phyloP scores from a whole-genome alignment of 2,888 invertebrate genomes.

The Rhingia campestris region DNA sequence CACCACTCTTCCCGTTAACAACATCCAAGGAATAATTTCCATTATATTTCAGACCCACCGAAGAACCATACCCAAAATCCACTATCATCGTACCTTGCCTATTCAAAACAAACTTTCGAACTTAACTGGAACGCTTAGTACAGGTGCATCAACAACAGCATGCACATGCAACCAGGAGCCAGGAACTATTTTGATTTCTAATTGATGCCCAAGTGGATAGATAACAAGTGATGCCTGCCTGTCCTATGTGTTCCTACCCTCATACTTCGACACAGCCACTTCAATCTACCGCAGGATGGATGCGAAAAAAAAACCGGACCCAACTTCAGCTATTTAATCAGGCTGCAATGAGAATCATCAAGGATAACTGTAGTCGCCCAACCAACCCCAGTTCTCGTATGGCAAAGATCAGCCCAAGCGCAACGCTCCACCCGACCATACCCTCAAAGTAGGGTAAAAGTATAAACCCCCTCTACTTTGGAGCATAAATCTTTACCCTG shows the following conservation, averaged over 20 bases:
- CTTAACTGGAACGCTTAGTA: constrained; percentile 58
- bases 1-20: constrained; percentile 31
- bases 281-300: constrained; percentile 61
- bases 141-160: constrained; percentile 68
- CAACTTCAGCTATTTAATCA: constrained; percentile 66
- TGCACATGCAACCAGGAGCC: constrained; percentile 37
- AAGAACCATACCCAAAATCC: background rate
- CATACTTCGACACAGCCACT: constrained; percentile 48
- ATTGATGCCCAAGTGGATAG: constrained; percentile 73
- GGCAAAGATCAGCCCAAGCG: constrained; percentile 69
- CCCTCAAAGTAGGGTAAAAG: constrained; percentile 16
- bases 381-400: constrained; percentile 27
- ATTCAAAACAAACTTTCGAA: constrained; percentile 51
- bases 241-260: constrained; percentile 38
- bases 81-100: background rate
- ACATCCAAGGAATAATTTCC: constrained; percentile 53
- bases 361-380: constrained; percentile 64
- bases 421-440: constrained; percentile 31
- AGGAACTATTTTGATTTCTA: constrained; percentile 72
- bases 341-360: constrained; percentile 74
- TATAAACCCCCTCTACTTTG: constrained; percentile 39
- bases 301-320: background rate
- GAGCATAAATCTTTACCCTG: constrained; percentile 66
- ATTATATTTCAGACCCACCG: constrained; percentile 26
- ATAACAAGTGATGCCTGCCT: constrained; percentile 66